Evolutionary conservation across 2,113 vertebrate species (phyloP), one percentile per base, ranked within the genome.

Genomic region (Alectura lathami): DNA sequence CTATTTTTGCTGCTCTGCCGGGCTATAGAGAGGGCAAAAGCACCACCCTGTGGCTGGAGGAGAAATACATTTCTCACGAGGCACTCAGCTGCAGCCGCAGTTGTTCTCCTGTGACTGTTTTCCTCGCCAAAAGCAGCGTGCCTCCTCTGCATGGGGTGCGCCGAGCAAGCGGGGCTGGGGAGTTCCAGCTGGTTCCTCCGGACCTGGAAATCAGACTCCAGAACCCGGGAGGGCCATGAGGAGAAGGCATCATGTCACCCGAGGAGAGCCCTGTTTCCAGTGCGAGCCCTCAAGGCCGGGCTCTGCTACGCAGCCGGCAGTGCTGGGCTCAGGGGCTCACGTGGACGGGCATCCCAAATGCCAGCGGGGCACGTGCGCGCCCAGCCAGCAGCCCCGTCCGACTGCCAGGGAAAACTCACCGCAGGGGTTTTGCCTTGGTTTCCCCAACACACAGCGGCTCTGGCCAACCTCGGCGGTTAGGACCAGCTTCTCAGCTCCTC

Each of bases 1-100:
- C 51, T 47, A 30, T 45, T 26, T 68, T 72, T 73, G 23, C n/a
- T 17, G 16, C 38, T n/a, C 45, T 42, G 47, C 48, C 32, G 29
- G 72, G 47, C 67, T 29, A 86, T 73, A 77, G 45, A 77, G 89
- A 86, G 83, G 57, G 63, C 89, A 86, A 91, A 91, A 69, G 89
- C 89, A 79, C 89, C 89, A 91, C 69, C 89, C 84, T 75, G 89
- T 91, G 89, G 89, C 77, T 42, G 69, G 60, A 29, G 13, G 54
- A 60, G 29, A 60, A 57, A 38, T 13, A 32, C 16, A 48, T 45
- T 56, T 48, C 62, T 67, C 23, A 20, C n/a, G 51, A 48, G 20
- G 24, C 54, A 15, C 22, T 32, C 17, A 13, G n/a, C n/a, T 34
- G 27, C 40, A 10, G 38, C 20, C 48, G 7, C 11, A 4, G 32